Evolutionary conservation across 2,797 vertebrate species (phyloP).

Genomic region (Enteromius unitaeniatus): DNA sequence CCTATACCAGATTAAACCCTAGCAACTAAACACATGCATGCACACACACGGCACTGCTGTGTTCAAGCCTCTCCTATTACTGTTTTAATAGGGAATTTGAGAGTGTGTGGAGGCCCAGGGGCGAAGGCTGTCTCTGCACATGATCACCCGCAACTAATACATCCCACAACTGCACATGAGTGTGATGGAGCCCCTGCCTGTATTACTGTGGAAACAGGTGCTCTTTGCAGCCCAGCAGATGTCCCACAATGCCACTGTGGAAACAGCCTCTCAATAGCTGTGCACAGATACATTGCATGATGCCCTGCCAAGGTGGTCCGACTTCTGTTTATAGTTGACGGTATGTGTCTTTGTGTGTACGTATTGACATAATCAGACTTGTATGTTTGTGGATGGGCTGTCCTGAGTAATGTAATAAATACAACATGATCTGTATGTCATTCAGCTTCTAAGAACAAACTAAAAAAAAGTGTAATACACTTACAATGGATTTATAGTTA

Average conservation of each 20-base stretch:
- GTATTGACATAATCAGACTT: neutral
- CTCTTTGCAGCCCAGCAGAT: constrained; percentile 78
- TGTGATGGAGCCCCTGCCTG: constrained; percentile 72
- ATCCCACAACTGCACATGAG: constrained; percentile 78
- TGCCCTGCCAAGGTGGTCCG: constrained; percentile 74
- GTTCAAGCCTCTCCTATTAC: constrained; percentile 68
- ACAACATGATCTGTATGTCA: neutral
- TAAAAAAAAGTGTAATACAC: neutral
- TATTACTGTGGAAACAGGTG: constrained; percentile 76
- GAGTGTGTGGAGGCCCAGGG: constrained; percentile 74
- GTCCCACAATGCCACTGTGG: constrained; percentile 70
- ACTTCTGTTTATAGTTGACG: constrained; percentile 62
- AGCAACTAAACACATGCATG: constrained; percentile 40
- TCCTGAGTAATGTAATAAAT: neutral
- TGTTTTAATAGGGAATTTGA: constrained; percentile 82
- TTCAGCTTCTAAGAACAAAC: neutral
- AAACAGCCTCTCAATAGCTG: constrained; percentile 67
- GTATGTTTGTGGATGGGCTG: neutral
- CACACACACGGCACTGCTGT: constrained; percentile 41
- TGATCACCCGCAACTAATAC: constrained; percentile 81
- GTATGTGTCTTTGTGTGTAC: constrained; percentile 21
- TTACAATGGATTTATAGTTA: neutral
- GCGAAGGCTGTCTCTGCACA: constrained; percentile 81
- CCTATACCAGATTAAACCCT: constrained; percentile 34
- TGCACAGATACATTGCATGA: constrained; percentile 74